Evolutionary conservation across 2,113 vertebrate species (phyloP), one percentile per base, ranked within the genome.

Genomic region (Thymallus thymallus): DNA sequence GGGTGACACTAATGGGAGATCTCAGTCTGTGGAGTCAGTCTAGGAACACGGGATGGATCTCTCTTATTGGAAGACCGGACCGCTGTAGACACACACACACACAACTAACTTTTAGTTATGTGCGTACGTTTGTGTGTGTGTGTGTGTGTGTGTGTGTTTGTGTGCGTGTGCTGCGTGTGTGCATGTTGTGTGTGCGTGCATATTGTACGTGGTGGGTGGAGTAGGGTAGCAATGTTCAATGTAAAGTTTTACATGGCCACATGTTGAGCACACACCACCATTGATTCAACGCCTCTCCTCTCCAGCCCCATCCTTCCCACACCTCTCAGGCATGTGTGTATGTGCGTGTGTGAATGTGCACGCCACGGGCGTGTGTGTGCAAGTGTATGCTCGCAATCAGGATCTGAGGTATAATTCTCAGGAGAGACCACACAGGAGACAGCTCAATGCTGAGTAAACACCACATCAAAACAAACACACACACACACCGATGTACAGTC

Each of bases 371-470:
- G 12, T 18, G 85, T 84, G 81, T 83, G 85, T 90, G 84, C 35
- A 30, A 16, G n/a, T 46, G 56, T 45, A n/a, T 29, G 87, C 14
- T 88, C 80, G 80, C 82, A 66, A 14, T 51, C 14, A 88, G 79
- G 86, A 88, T 88, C 82, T 85, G 78, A 80, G 84, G 88, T 79
- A 84, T 83, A 87, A 85, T 82, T 80, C 63, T 80, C 79, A 85
- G 83, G 86, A 45, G 60, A 89, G 88, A 91, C 90, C 90, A 91
- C 90, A 91, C 89, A 91, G 87, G 84, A 90, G 88, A 91, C 86
- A 87, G 89, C 89, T 90, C 89, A 89, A 85, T 88, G 87, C 86
- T 85, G 85, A 83, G 87, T 91, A 91, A 91, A 90, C 88, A 90
- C 87, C 85, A 88, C 88, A 89, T 91, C 86, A 91, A 87, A 91